Evolutionary conservation across 2,113 vertebrate species (phyloP), one percentile per base, ranked within the genome.

Genomic region (Dolichotis patagonum): DNA sequence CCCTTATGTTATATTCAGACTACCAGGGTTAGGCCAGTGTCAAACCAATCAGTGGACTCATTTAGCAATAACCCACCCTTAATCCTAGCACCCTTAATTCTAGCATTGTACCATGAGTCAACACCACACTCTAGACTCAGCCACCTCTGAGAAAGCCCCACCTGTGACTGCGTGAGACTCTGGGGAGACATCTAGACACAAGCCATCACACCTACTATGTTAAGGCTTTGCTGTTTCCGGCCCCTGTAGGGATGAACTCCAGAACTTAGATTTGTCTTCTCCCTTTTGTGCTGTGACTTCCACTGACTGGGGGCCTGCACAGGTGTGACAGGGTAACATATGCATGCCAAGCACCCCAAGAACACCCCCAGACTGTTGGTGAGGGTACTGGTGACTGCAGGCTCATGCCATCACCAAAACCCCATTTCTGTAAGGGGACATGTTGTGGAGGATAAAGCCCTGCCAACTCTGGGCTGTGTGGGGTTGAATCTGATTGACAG

Each of bases 401-500:
- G 11, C 24, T 28, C 11, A 7, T n/a, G 22, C 24, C 13, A 20
- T 19, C 77, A 32, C 30, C 20, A 1, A 54, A 38, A n/a, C 54
- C 69, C 65, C 62, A 5, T 62, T 90, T 91, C 54, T 54, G 69
- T 30, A 13, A 46, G 58, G 26, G 38, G 69, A 63, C 24, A 32
- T 62, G 7, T 52, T 41, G 1, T 13, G 54, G 43, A 65, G 14
- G 8, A 86, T 85, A 71, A 35, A 85, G 35, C 13, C 30, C 28
- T 87, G 41, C 41, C 26, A 41, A 54, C 38, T 20, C 38, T 30
- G 32, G 17, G 43, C 63, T 81, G 4, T 46, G 7, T 80, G 5
- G 28, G 58, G 28, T 71, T 86, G n/a, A 10, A 84, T 93, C 71
- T 95, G 81, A 92, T 91, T 43, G 89, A 28, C 78, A 60, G 46